Evolutionary conservation across 1,140 invertebrate species (phyloP).

Genomic region (Macrobrachium rosenbergii): DNA sequence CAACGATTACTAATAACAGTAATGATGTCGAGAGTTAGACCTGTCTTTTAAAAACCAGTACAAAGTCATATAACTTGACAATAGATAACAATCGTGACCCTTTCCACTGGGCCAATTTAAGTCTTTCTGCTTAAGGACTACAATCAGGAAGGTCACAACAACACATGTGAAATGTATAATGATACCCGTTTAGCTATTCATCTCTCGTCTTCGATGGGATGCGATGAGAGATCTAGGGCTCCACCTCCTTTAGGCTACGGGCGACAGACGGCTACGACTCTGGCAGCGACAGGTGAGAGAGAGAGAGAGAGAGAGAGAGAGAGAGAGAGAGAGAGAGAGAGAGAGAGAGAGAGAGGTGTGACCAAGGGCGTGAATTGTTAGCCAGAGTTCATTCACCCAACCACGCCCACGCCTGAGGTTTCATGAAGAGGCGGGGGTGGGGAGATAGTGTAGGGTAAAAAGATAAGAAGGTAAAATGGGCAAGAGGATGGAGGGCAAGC

Average conservation of each 20-base stretch:
- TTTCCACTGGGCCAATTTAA: too few relatives aligned
- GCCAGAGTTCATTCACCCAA: constrained; percentile 36
- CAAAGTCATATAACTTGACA: too few relatives aligned
- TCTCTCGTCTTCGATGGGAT: neutral
- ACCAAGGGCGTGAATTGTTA: constrained; percentile 33
- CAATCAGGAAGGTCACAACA: too few relatives aligned
- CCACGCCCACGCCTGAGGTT: constrained; percentile 26
- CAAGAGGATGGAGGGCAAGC: neutral
- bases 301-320: constrained; percentile 16
- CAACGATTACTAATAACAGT: too few relatives aligned
- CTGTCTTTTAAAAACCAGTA: too few relatives aligned
- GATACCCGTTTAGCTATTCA: too few relatives aligned
- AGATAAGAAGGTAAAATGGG: neutral
- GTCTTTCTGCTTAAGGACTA: too few relatives aligned
- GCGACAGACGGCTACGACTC: neutral
- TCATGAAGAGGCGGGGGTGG: neutral
- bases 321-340: constrained; percentile 1
- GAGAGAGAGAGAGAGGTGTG: constrained; percentile 29
- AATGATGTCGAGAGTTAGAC: too few relatives aligned
- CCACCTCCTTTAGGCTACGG: neutral
- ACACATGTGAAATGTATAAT: too few relatives aligned
- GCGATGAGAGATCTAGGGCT: neutral
- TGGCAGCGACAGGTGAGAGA: neutral
- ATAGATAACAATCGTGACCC: too few relatives aligned
- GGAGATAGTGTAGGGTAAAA: neutral